Base-by-base conservation (phyloP, 1,140 invertebrate genomes). In the Bicyclus anynana region DNA sequence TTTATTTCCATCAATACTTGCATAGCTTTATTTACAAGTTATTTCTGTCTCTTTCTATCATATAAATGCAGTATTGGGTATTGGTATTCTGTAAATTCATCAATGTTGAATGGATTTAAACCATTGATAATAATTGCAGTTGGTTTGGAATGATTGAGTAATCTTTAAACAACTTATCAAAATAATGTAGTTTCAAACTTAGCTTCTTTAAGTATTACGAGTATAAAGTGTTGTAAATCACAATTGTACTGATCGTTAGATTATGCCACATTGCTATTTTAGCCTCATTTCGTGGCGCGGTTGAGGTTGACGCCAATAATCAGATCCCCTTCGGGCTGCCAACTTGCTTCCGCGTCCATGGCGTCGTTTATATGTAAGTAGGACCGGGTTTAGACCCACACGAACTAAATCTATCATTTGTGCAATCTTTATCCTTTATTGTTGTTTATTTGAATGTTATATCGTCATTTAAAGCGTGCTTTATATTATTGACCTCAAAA, bases 251-350 rank as follows among this genome's bases (percentile, higher is more conserved):
- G 57, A 53, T 59, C 42, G 40, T 52, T 46, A 61, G 61, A 70
- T 71, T 61, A 70, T 67, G 59, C 71, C 33, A 55, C 46, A 56
- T 42, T 72, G 75, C 65, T 70, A 69, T 53, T 68, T 65, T 58
- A 60, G 44, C 27, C 46, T 65, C 56, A 73, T 75, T 75, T 65
- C 23, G 44, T 49, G 51, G 40, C 40, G 18, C 20, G 40, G 40
- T 66, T 64, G 64, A 62, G 61, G 62, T 67, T 67, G 70, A 80
- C 77, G 72, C 61, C 59, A 72, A 59, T 74, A 75, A 82, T 80
- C 77, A 80, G 77, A 80, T 82, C 70, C 70, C 68, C 77, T 80
- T 69, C 74, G 67, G 69, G 65, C 65, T 73, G 72, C 58, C 46
- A 48, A 60, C 51, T 71, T 65, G 67, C 66, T 75, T 78, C 77